These are phyloP conservation scores for Heteronetta atricapilla DNA, from an alignment of 2,113 vertebrate genomes.

Conservation along the genomic window DNA sequence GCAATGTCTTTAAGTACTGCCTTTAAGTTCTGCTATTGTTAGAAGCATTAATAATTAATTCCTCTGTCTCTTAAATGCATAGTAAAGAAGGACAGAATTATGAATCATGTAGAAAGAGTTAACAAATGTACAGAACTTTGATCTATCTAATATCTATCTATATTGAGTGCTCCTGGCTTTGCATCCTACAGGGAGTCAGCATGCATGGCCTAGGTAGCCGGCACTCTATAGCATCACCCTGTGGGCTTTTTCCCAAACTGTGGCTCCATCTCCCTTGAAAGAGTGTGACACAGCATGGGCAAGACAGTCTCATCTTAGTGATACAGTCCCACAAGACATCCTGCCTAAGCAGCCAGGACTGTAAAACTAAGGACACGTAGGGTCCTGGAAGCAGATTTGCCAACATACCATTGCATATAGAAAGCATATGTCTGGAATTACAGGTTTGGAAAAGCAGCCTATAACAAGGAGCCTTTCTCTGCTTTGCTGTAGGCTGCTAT, in stretches of 20 bases:
- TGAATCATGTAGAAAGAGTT: background rate
- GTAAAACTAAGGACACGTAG: background rate
- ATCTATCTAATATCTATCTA: accelerated
- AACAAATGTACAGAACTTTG: background rate
- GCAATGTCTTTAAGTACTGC: background rate
- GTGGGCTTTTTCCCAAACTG: background rate
- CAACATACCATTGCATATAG: background rate
- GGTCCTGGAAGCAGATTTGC: background rate
- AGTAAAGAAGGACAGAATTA: background rate
- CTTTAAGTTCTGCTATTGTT: background rate
- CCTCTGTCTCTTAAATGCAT: background rate
- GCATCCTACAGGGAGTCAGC: background rate
- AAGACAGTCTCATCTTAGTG: background rate
- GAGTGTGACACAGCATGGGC: background rate
- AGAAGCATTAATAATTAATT: background rate
- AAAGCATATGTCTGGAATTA: background rate
- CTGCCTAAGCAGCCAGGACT: background rate
- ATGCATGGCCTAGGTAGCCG: background rate
- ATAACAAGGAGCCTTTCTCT: background rate
- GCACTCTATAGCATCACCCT: background rate
- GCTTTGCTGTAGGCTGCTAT: background rate
- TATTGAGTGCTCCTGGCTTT: background rate
- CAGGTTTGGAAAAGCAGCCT: background rate
- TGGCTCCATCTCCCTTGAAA: background rate
- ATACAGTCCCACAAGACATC: background rate